A percentile compares a stretch with the other conserved stretches of the same genome.
These are phyloP conservation scores for Albula glossodonta DNA, from an alignment of 2,113 vertebrate genomes.

Conservation along the genomic window DNA sequence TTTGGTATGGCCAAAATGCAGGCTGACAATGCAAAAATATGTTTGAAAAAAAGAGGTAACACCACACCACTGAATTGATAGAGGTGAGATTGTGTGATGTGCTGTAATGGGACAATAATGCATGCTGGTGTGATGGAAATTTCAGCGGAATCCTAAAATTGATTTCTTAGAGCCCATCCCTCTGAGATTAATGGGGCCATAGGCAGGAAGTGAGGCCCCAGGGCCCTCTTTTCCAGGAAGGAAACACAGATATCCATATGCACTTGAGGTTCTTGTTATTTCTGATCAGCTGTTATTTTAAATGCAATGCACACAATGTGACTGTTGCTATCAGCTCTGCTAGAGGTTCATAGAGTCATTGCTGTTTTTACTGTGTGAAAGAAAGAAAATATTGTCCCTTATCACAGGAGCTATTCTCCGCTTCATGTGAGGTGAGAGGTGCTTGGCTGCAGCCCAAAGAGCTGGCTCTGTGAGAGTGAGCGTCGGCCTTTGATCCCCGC, in stretches of 20 bases:
- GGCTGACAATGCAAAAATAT: background rate
- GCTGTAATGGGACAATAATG: background rate
- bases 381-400: background rate
- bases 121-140: background rate
- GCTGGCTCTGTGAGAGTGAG: background rate
- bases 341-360: background rate
- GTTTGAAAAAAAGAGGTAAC: background rate
- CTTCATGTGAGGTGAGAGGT: background rate
- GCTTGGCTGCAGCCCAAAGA: background rate
- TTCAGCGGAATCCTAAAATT: background rate
- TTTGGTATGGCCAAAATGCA: background rate
- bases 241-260: background rate
- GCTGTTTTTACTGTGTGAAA: background rate
- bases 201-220: background rate
- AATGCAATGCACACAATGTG: background rate
- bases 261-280: background rate
- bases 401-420: background rate
- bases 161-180: background rate
- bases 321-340: background rate
- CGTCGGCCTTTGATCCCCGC: slow-evolving; percentile 22
- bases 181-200: background rate
- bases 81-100: background rate
- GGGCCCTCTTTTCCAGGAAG: background rate
- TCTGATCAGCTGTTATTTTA: background rate
- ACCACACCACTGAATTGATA: background rate